These are phyloP conservation scores for Cremastinae sp. DNA, from an alignment of 2,888 invertebrate species.

Conservation along the genomic window DNA sequence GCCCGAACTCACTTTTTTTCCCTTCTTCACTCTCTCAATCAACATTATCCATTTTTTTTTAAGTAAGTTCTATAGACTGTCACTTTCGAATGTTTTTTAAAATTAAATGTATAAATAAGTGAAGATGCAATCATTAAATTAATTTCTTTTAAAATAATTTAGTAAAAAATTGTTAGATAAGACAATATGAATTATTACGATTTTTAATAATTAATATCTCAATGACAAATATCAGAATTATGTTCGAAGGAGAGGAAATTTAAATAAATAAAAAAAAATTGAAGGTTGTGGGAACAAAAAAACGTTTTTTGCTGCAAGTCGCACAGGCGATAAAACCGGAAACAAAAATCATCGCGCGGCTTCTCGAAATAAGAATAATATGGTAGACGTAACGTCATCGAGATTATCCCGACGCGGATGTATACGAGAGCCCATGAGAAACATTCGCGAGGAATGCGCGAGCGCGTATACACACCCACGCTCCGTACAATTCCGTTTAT, in stretches of 20 bases:
- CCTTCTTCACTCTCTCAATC: not conserved
- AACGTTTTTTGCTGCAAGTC: too few species aligned
- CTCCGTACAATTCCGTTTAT: not conserved
- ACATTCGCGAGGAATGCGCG: not conserved
- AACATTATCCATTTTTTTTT: not conserved
- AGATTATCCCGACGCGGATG: constrained; percentile 33
- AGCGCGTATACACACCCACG: not conserved
- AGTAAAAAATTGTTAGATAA: too few species aligned
- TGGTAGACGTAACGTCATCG: constrained; percentile 31
- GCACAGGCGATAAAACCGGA: not conserved
- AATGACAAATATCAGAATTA: too few species aligned
- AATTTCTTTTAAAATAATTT: too few species aligned
- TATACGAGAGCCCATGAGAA: constrained; percentile 9
- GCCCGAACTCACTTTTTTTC: constrained; percentile 48
- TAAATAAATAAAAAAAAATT: too few species aligned
- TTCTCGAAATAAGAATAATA: constrained; percentile 16
- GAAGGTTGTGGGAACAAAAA: too few species aligned
- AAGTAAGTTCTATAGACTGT: not conserved
- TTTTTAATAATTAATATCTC: too few species aligned
- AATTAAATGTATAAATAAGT: too few species aligned
- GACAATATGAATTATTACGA: too few species aligned
- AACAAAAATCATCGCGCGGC: constrained; percentile 24
- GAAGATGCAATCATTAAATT: too few species aligned
- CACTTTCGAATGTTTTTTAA: too few species aligned
- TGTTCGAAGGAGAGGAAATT: too few species aligned